Percentiles rank a stretch among this genome's conserved stretches.
Evolutionary conservation across 1,140 invertebrate genomes (phyloP).

Genomic region (Drosophila ironensis): DNA sequence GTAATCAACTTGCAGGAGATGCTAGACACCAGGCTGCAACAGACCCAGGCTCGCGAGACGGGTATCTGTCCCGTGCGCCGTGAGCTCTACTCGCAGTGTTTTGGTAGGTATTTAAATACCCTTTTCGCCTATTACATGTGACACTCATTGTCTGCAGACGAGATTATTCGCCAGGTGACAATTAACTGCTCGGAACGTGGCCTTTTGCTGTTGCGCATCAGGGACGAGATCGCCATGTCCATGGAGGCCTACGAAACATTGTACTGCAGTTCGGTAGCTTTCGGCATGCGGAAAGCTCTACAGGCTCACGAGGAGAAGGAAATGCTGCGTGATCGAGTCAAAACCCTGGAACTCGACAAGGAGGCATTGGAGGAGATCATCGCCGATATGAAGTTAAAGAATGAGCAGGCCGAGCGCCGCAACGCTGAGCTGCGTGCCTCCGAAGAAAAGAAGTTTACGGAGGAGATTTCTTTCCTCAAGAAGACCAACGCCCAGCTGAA

Average conservation of each 20-base stretch:
- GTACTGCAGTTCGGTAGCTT: slow-evolving; percentile 98
- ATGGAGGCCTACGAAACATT: slow-evolving; percentile 96
- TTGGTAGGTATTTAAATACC: slow-evolving; percentile 86
- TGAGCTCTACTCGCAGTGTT: slow-evolving; percentile 97
- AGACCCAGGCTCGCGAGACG: slow-evolving; percentile 95
- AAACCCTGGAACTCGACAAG: slow-evolving; percentile 87
- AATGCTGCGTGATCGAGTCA: slow-evolving; percentile 84
- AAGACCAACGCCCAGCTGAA: slow-evolving; percentile 97
- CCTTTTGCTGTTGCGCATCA: slow-evolving; percentile 93
- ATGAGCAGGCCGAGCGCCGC: slow-evolving; percentile 92
- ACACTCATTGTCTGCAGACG: slow-evolving; percentile 85
- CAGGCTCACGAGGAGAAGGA: slow-evolving; percentile 88
- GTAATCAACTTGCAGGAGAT: slow-evolving; percentile 98
- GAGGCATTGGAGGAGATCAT: slow-evolving; percentile 89
- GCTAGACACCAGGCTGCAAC: slow-evolving; percentile 94
- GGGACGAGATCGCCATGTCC: slow-evolving; percentile 98
- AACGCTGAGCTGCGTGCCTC: slow-evolving; percentile 92
- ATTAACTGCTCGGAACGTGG: slow-evolving; percentile 98
- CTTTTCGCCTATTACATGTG: background rate
- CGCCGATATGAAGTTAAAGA: slow-evolving; percentile 91
- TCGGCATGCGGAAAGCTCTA: slow-evolving; percentile 98
- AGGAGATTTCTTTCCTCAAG: slow-evolving; percentile 95
- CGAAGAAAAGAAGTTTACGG: slow-evolving; percentile 94
- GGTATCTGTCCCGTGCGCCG: slow-evolving; percentile 97
- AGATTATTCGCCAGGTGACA: slow-evolving; percentile 96